Evolutionary conservation across 2,888 invertebrate genomes (phyloP).

Genomic region (Andrena fulva): DNA sequence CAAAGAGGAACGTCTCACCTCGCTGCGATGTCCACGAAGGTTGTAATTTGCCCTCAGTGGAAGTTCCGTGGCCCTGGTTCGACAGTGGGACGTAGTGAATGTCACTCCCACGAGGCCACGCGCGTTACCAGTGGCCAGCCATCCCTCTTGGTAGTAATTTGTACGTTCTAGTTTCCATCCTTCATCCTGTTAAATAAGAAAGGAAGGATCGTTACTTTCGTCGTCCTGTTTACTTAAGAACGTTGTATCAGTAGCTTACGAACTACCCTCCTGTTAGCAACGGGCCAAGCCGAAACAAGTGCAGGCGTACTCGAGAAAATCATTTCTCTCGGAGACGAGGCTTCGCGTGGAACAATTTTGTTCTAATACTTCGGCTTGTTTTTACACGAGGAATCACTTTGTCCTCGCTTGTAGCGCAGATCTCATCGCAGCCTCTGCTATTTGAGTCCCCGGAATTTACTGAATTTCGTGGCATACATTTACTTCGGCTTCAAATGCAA

Average conservation of each 20-base stretch:
- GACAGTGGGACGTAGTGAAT: conserved; percentile 97
- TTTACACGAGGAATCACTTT: too few species aligned
- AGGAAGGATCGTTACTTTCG: conserved; percentile 30
- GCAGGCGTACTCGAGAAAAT: too few species aligned
- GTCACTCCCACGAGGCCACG: conserved; percentile 98
- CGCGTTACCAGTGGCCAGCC: conserved; percentile 98
- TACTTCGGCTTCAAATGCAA: conserved; percentile 38
- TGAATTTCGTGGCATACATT: conserved; percentile 31
- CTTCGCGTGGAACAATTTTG: too few species aligned
- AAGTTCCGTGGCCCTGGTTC: conserved; percentile 91
- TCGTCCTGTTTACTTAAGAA: conserved; percentile 4
- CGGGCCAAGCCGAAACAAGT: too few species aligned
- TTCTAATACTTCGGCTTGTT: too few species aligned
- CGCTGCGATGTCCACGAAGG: conserved; percentile 97
- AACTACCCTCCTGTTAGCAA: too few species aligned
- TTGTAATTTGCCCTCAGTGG: conserved; percentile 98
- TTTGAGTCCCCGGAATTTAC: conserved; percentile 30
- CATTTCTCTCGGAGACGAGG: too few species aligned
- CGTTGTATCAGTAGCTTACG: background rate
- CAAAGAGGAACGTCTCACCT: conserved; percentile 87
- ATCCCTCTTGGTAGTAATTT: conserved; percentile 98
- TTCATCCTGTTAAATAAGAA: conserved; percentile 89
- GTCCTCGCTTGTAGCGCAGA: too few species aligned
- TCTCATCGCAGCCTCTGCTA: background rate
- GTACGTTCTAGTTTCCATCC: conserved; percentile 98